phyloP scores from a whole-genome alignment of 2,113 vertebrate species.

The Plecturocebus donacophilus region DNA sequence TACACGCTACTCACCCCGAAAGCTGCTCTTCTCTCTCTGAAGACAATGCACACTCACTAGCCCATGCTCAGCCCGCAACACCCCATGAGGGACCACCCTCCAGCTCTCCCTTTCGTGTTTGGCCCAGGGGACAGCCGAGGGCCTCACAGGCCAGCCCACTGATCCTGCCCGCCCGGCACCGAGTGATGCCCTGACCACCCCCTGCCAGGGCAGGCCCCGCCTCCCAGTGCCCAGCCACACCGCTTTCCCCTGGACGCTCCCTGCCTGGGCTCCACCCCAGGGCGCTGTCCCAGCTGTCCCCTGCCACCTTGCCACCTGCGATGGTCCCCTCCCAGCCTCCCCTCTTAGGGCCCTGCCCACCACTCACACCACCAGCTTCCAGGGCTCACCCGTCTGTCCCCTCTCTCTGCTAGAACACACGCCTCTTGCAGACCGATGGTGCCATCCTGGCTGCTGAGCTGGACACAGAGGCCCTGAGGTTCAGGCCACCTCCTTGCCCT shows the following conservation, averaged over 20 bases:
- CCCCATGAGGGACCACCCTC: not conserved
- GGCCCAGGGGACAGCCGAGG: not conserved
- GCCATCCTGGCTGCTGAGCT: not conserved
- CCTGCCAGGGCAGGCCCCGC: no score
- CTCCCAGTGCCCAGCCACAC: not conserved
- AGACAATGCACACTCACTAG: rapidly evolving
- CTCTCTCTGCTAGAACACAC: not conserved
- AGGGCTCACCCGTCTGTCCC: not conserved
- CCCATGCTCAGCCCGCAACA: not conserved
- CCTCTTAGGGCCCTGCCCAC: not conserved
- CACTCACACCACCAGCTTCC: rapidly evolving
- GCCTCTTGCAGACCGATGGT: rapidly evolving
- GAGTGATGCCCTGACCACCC: not conserved
- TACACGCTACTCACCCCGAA: not conserved
- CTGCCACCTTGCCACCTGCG: no score
- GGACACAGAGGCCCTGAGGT: not conserved
- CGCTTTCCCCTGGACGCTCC: not conserved
- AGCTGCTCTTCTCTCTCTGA: not conserved
- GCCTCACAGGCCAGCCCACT: not conserved
- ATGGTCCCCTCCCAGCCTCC: not conserved
- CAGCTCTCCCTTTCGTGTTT: no score
- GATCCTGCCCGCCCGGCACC: rapidly evolving
- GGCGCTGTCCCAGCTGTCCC: no score
- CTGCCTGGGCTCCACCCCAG: not conserved
- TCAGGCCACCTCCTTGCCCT: not conserved